A percentile compares a stretch with the other conserved stretches of the same genome.
phyloP scores from a whole-genome alignment of 35 echinoderm and acorn worm genomes.

The Amphiura filiformis region DNA sequence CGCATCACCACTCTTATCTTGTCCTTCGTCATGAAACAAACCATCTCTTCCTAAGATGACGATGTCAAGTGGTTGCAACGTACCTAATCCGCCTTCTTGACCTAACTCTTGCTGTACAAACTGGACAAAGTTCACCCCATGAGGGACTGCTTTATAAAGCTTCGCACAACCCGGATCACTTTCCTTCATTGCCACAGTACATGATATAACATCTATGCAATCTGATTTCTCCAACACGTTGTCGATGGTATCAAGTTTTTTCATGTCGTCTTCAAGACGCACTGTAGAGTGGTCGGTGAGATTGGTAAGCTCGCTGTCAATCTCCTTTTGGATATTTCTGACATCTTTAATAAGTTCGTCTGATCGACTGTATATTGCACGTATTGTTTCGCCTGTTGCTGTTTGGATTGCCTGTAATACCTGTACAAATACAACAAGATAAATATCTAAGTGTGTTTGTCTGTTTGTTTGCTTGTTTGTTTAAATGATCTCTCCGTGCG shows the following conservation, averaged over 20 bases:
- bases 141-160: background rate
- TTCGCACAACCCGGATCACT: background rate
- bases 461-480: too few relatives aligned
- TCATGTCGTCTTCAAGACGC: background rate
- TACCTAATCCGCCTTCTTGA: background rate
- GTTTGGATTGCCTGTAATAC: background rate
- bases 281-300: background rate
- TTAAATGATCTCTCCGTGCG: too few relatives aligned
- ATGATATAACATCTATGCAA: background rate
- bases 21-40: background rate
- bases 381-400: background rate
- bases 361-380: constrained; percentile 5
- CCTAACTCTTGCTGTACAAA: background rate
- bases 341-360: constrained; percentile 10
- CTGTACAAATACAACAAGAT: background rate
- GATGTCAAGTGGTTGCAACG: background rate
- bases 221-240: background rate
- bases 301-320: background rate
- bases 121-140: background rate
- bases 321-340: background rate
- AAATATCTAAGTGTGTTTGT: too few relatives aligned
- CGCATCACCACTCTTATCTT: background rate
- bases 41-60: background rate
- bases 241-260: background rate
- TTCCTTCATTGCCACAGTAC: background rate